phyloP scores from a whole-genome alignment of 2,113 vertebrate genomes.

The Pygoscelis adeliae region DNA sequence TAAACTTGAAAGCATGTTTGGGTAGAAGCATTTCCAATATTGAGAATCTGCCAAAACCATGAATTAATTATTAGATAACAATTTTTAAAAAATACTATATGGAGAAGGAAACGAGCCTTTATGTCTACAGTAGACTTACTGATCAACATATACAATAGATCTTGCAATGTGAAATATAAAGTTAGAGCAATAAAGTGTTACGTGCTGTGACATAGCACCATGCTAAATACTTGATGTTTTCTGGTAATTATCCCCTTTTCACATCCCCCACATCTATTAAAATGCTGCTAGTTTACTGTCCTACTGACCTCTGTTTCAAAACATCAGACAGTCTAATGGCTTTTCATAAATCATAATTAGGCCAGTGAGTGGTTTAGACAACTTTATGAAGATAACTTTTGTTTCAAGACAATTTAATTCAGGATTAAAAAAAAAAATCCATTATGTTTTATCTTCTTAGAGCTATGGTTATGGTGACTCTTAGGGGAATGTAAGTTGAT shows the following conservation, averaged over 20 bases:
- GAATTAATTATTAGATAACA: neutral
- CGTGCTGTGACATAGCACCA: rapidly evolving
- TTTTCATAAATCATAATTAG: neutral
- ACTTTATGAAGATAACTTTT: neutral
- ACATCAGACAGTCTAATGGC: neutral
- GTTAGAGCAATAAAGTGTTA: neutral
- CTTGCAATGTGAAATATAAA: neutral
- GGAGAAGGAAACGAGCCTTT: neutral
- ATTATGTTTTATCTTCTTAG: neutral
- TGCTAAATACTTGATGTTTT: neutral
- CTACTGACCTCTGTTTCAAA: neutral
- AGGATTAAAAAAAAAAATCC: neutral
- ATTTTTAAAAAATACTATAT: neutral
- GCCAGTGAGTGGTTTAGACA: neutral
- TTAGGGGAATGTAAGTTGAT: neutral
- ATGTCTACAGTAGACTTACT: neutral
- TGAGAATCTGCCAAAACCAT: neutral
- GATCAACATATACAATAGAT: neutral
- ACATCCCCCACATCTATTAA: neutral
- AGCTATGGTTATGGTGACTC: neutral
- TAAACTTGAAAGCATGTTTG: neutral
- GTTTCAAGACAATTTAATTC: neutral
- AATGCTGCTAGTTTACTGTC: neutral
- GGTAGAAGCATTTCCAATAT: neutral
- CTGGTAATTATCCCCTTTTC: neutral